Base-by-base conservation (phyloP, 2,113 vertebrate species). In the Atractosteus spatula region DNA sequence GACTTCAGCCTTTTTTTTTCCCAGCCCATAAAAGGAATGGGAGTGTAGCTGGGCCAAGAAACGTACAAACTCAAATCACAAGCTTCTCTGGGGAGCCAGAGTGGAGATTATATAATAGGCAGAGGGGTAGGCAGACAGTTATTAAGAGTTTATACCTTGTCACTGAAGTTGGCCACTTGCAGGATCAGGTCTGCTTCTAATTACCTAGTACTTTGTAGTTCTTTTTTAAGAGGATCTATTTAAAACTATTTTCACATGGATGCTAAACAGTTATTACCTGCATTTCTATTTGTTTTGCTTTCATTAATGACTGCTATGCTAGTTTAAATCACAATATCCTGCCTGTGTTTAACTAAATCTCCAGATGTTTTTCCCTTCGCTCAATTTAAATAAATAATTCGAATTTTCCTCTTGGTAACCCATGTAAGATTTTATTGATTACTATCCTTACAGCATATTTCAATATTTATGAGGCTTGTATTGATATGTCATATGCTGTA, bases 121-220 rank as follows among this genome's bases (percentile, higher is more conserved):
- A 42, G 41, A 62, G n/a, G 55, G 14, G 45, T 8, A 42, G 56
- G 42, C 55, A 57, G 17, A 42, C 43, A 47, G 13, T 61, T 62
- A 54, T 55, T 68, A 51, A 86, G 77, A 76, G 83, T 85, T 84
- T 82, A 81, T 83, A 84, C 85, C 80, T 86, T 85, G 82, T 84
- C 86, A 86, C 79, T 87, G 81, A 75, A 74, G 69, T n/a, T 55
- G 82, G 82, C 75, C 85, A 79, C 85, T 89, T 86, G 84, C 85
- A 64, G 62, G 69, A 43, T 69, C 64, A 62, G 72, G 66, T 77
- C 85, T 85, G 78, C 80, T 86, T 86, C 76, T 87, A 81, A 88
- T 87, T 88, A 87, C 81, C 84, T 87, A 78, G 79, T 81, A 87
- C 82, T 88, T 82, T 83, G 82, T 80, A 76, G 77, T 76, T 83